Evolutionary conservation across 2,113 vertebrate genomes (phyloP).

Genomic region (Cyanoramphus novaezelandiae): DNA sequence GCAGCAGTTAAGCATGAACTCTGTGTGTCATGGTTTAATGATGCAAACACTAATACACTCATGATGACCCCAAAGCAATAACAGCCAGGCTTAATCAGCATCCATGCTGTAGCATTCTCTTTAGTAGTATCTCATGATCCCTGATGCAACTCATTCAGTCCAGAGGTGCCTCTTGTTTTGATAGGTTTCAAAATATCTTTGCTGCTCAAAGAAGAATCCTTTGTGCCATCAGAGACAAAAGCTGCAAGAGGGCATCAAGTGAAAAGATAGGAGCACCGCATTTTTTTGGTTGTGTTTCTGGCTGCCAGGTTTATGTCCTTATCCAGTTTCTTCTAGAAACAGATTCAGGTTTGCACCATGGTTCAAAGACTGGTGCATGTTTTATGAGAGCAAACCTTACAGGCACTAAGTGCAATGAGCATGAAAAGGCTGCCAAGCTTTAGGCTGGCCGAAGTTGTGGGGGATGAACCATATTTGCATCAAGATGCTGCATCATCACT

Average conservation of each 20-base stretch:
- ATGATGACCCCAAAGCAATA: not conserved
- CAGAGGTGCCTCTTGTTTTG: not conserved
- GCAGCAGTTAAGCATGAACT: not conserved
- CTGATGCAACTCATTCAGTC: not conserved
- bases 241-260: not conserved
- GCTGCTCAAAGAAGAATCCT: not conserved
- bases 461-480: not conserved
- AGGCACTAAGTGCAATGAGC: not conserved
- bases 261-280: not conserved
- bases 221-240: not conserved
- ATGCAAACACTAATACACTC: not conserved
- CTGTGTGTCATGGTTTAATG: not conserved
- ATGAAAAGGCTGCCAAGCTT: not conserved
- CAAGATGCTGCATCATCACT: not conserved
- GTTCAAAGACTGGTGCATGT: not conserved
- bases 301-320: not conserved
- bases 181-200: not conserved
- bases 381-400: conserved; percentile 11
- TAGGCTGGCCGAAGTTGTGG: not conserved
- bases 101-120: not conserved
- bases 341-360: not conserved
- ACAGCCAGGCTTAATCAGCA: not conserved
- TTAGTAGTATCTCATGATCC: not conserved
- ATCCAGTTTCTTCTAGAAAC: not conserved
- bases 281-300: not conserved